phyloP scores from a whole-genome alignment of 2,888 invertebrate species.

The Trachelus troglodyta region DNA sequence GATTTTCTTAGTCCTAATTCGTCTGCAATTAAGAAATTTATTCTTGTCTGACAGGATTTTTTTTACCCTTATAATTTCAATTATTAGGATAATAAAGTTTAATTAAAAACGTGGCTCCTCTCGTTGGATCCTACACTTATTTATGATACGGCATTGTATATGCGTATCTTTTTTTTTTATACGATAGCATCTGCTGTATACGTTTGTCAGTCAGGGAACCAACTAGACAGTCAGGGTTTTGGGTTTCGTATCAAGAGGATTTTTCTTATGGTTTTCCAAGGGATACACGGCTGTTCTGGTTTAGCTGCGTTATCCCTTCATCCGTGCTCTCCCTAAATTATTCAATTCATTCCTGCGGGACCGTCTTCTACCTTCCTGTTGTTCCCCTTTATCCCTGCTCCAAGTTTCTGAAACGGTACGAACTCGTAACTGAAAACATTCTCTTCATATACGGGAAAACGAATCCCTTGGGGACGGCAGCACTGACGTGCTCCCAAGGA shows the following conservation, averaged over 20 bases:
- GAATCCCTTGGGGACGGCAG: neutral
- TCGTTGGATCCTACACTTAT: too few relatives aligned
- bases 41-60: too few relatives aligned
- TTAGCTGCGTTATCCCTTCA: slow-evolving; percentile 38
- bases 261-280: slow-evolving; percentile 15
- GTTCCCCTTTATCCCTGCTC: slow-evolving; percentile 29
- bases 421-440: slow-evolving; percentile 12
- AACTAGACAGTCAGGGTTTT: neutral
- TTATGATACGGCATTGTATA: neutral
- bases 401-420: slow-evolving; percentile 9
- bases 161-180: neutral
- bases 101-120: too few relatives aligned
- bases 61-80: too few relatives aligned
- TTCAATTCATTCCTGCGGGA: slow-evolving; percentile 46
- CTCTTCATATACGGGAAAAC: neutral
- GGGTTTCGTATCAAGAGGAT: neutral
- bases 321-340: slow-evolving; percentile 39
- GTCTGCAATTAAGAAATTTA: neutral
- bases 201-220: neutral
- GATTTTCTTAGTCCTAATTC: neutral
- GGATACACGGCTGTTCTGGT: slow-evolving; percentile 33
- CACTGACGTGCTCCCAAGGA: neutral
- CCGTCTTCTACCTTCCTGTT: neutral
- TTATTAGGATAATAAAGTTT: too few relatives aligned
- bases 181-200: neutral